These are phyloP conservation scores for Drosophila watanabei DNA, from an alignment of 1,140 invertebrate species.

Conservation along the genomic window DNA sequence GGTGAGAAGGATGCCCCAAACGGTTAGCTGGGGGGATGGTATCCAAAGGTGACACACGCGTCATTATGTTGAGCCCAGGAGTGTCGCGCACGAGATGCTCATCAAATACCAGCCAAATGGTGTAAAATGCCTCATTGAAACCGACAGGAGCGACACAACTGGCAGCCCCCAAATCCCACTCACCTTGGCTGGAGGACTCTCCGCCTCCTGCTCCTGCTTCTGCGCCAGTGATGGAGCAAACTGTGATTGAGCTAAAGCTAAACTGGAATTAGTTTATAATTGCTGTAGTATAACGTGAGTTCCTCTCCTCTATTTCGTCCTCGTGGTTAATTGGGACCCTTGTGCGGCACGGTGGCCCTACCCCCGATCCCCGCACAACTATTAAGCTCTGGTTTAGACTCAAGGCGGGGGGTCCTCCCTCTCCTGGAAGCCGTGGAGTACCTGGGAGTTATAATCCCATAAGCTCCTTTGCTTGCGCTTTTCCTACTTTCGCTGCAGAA, in stretches of 20 bases:
- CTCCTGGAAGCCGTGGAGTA: not conserved
- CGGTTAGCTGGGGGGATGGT: constrained; percentile 4
- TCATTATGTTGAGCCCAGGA: constrained; percentile 42
- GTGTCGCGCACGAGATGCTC: constrained; percentile 58
- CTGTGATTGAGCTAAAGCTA: constrained; percentile 46
- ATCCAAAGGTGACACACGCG: constrained; percentile 27
- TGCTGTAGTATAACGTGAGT: constrained; percentile 25
- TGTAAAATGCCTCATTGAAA: constrained; percentile 82
- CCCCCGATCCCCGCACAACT: not conserved
- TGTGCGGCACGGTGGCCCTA: not conserved
- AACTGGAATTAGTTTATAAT: constrained; percentile 51
- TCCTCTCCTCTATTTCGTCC: constrained; percentile 21
- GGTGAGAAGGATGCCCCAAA: too few species aligned
- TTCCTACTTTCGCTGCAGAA: constrained; percentile 12
- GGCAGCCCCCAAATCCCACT: constrained; percentile 52
- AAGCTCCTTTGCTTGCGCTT: constrained; percentile 26
- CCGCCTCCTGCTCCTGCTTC: not conserved
- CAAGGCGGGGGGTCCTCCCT: not conserved
- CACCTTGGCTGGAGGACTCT: constrained; percentile 17
- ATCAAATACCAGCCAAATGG: constrained; percentile 76
- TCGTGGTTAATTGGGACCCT: constrained; percentile 37
- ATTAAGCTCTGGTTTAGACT: constrained; percentile 22
- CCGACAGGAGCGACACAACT: constrained; percentile 23
- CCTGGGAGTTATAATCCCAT: constrained; percentile 43
- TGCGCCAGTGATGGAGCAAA: constrained; percentile 37